Evolutionary conservation across 2,888 invertebrate species (phyloP).

Genomic region (Muschampia plurimacula): DNA sequence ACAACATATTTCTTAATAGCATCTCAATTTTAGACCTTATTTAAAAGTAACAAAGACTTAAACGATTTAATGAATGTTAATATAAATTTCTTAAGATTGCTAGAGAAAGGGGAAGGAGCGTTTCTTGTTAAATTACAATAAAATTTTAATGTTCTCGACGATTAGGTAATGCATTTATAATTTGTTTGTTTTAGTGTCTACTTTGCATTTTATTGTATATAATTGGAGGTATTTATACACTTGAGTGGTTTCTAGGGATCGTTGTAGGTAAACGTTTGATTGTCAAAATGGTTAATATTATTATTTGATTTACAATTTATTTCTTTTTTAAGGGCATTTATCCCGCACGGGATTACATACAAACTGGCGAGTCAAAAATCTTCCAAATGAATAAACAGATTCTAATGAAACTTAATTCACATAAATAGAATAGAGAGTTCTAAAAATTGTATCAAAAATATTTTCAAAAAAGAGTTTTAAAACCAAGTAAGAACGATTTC

Average conservation of each 20-base stretch:
- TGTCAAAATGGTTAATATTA: too few relatives aligned
- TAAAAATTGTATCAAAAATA: too few relatives aligned
- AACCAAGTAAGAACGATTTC: too few relatives aligned
- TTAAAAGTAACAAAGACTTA: slow-evolving; percentile 38
- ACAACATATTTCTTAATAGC: slow-evolving; percentile 26
- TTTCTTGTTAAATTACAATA: slow-evolving; percentile 79
- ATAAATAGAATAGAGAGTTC: too few relatives aligned
- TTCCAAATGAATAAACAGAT: too few relatives aligned
- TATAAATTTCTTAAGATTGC: slow-evolving; percentile 43
- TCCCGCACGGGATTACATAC: too few relatives aligned
- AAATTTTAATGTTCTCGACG: slow-evolving; percentile 73
- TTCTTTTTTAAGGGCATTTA: too few relatives aligned
- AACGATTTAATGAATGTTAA: slow-evolving; percentile 35
- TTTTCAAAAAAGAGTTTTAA: too few relatives aligned
- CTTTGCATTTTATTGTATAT: slow-evolving; percentile 78
- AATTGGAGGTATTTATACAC: slow-evolving; percentile 69
- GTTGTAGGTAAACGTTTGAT: background rate
- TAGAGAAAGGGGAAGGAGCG: slow-evolving; percentile 71
- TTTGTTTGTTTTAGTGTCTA: slow-evolving; percentile 81
- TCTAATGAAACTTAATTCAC: too few relatives aligned
- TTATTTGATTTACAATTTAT: too few relatives aligned
- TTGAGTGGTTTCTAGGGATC: slow-evolving; percentile 49
- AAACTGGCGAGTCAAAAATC: too few relatives aligned
- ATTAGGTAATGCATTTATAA: slow-evolving; percentile 79
- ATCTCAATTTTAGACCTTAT: slow-evolving; percentile 50